phyloP scores from a whole-genome alignment of 2,797 vertebrate genomes.

The Semaprochilodus insignis region DNA sequence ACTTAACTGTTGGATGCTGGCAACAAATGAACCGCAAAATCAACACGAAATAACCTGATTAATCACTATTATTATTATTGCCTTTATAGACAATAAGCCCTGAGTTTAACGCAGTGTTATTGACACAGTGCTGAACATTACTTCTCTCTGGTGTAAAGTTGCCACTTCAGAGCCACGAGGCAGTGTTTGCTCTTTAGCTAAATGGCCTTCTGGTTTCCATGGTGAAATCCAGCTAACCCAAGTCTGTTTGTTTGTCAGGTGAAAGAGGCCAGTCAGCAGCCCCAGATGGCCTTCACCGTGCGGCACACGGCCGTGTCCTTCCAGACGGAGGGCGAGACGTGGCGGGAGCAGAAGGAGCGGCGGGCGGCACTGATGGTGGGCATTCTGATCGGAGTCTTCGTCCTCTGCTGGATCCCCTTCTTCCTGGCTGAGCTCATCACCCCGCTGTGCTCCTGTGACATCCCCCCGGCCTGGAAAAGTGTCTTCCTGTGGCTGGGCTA shows the following conservation, averaged over 20 bases:
- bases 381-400: conserved; percentile 94
- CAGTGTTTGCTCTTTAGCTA: background rate
- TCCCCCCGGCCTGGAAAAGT: conserved; percentile 94
- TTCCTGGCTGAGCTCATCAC: conserved; percentile 94
- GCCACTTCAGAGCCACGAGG: background rate
- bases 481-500: conserved; percentile 98
- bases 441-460: conserved; percentile 90
- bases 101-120: too few relatives aligned
- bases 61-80: too few relatives aligned
- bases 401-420: conserved; percentile 97
- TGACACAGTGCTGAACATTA: too few relatives aligned
- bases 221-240: background rate
- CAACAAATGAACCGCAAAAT: too few relatives aligned
- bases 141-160: too few relatives aligned
- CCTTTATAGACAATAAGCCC: too few relatives aligned
- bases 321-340: conserved; percentile 91
- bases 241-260: conserved; percentile 73
- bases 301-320: conserved; percentile 90
- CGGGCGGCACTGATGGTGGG: conserved; percentile 95
- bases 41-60: too few relatives aligned
- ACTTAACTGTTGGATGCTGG: too few relatives aligned
- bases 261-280: conserved; percentile 84
- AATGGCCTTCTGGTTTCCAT: background rate
- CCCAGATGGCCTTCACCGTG: conserved; percentile 90
- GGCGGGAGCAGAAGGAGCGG: conserved; percentile 96